Conservation (phyloP, 2,888 invertebrate species). For the Criorhina ranunculi region DNA sequence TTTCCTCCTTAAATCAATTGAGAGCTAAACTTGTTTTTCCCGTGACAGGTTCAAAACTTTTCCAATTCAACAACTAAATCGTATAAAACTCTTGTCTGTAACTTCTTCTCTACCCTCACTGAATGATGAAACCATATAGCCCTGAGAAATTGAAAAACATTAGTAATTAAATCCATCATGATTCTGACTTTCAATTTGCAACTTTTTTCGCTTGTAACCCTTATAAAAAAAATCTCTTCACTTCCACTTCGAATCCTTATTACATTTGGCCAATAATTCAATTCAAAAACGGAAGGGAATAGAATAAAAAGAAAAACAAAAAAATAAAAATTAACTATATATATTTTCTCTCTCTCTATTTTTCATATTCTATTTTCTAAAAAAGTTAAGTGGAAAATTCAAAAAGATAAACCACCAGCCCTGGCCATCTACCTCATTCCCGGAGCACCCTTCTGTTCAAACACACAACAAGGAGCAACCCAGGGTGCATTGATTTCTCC, state of each 20-base stretch:
- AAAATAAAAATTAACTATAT: constrained; percentile 40
- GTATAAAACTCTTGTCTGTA: neutral
- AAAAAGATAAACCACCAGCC: constrained; percentile 64
- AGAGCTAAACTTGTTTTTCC: too few relatives aligned
- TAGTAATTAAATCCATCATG: constrained; percentile 22
- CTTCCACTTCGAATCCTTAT: constrained; percentile 63
- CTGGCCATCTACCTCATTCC: constrained; percentile 32
- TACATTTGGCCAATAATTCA: constrained; percentile 73
- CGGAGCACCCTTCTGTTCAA: constrained; percentile 52
- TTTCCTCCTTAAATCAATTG: too few relatives aligned
- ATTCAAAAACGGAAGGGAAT: constrained; percentile 54
- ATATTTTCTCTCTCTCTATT: constrained; percentile 9
- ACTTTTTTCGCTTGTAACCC: constrained; percentile 41
- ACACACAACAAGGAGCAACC: constrained; percentile 55
- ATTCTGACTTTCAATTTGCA: constrained; percentile 59
- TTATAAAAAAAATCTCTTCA: constrained; percentile 46
- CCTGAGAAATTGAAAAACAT: too few relatives aligned
- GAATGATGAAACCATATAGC: too few relatives aligned
- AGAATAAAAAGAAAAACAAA: constrained; percentile 15
- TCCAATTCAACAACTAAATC: too few relatives aligned
- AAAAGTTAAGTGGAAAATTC: constrained; percentile 75
- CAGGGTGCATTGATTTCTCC: constrained; percentile 75
- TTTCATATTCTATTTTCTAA: constrained; percentile 65
- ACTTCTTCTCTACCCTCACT: neutral
- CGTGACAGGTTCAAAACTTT: too few relatives aligned